Evolutionary conservation across 2,888 invertebrate species (phyloP).

Genomic region (Machimus rusticus): DNA sequence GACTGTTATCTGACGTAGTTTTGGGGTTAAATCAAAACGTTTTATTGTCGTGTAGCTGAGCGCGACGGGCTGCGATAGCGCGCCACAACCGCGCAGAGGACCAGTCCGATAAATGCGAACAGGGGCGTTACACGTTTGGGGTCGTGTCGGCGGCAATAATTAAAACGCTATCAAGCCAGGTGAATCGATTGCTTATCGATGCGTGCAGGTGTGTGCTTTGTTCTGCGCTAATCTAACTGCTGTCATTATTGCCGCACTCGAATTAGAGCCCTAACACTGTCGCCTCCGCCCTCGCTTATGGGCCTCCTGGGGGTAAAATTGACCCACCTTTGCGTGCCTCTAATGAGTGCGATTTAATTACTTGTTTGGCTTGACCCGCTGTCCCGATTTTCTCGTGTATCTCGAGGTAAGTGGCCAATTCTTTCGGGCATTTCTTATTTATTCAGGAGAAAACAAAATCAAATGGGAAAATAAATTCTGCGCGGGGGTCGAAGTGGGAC

Average conservation of each 20-base stretch:
- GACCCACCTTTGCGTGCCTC: background rate
- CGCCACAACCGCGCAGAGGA: background rate
- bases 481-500: background rate
- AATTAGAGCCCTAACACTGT: background rate
- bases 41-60: background rate
- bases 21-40: background rate
- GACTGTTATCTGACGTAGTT: background rate
- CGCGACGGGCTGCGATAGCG: background rate
- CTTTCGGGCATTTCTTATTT: background rate
- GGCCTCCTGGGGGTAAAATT: background rate
- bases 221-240: background rate
- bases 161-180: background rate
- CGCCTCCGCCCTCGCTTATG: background rate
- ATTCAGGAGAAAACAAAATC: background rate
- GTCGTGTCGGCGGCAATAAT: background rate
- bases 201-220: constrained; percentile 1
- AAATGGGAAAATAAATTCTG: background rate
- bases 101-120: background rate
- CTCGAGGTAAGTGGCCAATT: background rate
- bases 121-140: background rate
- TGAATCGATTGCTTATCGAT: background rate
- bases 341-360: constrained; percentile 24
- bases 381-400: background rate
- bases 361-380: constrained; percentile 11
- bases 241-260: background rate